These are phyloP conservation scores for Brachionus rubens DNA, from an alignment of 1,140 invertebrate species.

Conservation along the genomic window DNA sequence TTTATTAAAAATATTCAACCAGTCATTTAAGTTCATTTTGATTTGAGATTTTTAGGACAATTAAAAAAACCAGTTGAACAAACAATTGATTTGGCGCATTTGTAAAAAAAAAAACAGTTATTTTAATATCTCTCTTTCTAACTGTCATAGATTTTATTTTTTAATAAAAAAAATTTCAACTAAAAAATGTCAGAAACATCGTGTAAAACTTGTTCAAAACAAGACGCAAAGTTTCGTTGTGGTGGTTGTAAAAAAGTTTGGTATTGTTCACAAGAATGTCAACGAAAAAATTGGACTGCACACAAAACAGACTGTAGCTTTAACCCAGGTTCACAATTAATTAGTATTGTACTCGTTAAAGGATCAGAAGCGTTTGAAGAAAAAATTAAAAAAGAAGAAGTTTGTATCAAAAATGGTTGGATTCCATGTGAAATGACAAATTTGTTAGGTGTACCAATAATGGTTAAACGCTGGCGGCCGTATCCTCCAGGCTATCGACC, in stretches of 20 bases:
- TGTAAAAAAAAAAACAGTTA: no score
- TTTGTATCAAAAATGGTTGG: background rate
- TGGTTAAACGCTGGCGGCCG: background rate
- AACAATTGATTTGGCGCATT: no score
- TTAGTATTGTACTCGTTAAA: background rate
- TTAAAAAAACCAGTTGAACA: no score
- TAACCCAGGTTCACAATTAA: background rate
- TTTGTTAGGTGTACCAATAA: conserved; percentile 6
- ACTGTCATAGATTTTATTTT: no score
- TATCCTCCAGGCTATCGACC: background rate
- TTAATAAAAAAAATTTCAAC: no score
- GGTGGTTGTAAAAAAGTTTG: background rate
- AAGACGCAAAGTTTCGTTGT: background rate
- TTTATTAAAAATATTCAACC: no score
- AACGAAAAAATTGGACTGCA: background rate
- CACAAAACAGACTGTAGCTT: background rate
- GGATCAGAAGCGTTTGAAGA: background rate
- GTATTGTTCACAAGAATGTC: conserved; percentile 12
- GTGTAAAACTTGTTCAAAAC: background rate
- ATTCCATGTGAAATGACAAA: background rate
- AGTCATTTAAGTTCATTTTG: no score
- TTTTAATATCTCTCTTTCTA: no score
- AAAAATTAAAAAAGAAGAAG: background rate
- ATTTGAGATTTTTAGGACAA: no score
- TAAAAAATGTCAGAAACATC: background rate